A percentile compares a stretch with the other conserved stretches of the same genome.
These are phyloP conservation scores for Thymallus thymallus DNA, from an alignment of 2,113 vertebrate species.

Conservation along the genomic window DNA sequence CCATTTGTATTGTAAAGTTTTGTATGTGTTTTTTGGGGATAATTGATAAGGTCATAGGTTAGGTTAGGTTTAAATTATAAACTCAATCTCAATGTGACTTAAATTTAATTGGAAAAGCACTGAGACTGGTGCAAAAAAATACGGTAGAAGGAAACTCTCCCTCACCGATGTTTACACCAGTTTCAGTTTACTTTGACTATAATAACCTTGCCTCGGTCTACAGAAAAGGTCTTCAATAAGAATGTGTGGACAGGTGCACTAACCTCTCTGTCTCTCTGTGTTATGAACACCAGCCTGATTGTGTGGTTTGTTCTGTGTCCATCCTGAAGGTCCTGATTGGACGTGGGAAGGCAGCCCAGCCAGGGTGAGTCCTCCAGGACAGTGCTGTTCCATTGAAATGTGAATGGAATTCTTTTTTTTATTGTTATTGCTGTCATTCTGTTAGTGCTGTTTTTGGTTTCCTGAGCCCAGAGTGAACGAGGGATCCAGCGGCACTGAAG, in stretches of 20 bases:
- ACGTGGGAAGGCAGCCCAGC: slow-evolving; percentile 41
- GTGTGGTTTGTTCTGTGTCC: slow-evolving; percentile 20
- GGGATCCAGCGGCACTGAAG: slow-evolving; percentile 46
- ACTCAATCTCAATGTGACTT: too few relatives aligned
- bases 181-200: too few relatives aligned
- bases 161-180: too few relatives aligned
- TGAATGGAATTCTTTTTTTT: slow-evolving; percentile 68
- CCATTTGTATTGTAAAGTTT: too few relatives aligned
- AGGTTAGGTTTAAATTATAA: too few relatives aligned
- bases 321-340: slow-evolving; percentile 68
- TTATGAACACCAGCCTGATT: neutral
- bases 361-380: slow-evolving; percentile 38
- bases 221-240: neutral
- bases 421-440: slow-evolving; percentile 28
- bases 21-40: too few relatives aligned
- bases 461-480: slow-evolving; percentile 35
- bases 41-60: too few relatives aligned
- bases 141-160: too few relatives aligned
- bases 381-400: slow-evolving; percentile 70
- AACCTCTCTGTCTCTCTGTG: neutral
- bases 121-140: too few relatives aligned
- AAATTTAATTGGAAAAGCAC: too few relatives aligned
- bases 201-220: too few relatives aligned
- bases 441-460: slow-evolving; percentile 39
- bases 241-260: neutral